Evolutionary conservation across 2,888 invertebrate species (phyloP).

Genomic region (Trissoscelio sp.): DNA sequence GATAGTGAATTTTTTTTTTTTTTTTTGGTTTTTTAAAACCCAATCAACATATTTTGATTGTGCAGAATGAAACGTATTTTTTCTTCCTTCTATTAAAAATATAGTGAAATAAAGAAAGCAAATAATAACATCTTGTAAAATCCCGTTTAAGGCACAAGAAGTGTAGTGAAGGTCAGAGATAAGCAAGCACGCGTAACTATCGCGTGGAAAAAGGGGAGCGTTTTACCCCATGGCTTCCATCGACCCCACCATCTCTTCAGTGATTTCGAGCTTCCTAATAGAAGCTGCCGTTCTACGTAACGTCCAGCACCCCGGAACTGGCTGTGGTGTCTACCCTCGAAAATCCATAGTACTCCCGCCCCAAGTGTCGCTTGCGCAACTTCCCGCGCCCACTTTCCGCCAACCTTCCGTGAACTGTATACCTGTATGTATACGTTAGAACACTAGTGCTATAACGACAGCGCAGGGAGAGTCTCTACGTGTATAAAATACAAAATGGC

Average conservation of each 20-base stretch:
- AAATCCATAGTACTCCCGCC: conserved; percentile 83
- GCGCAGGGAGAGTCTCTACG: conserved; percentile 71
- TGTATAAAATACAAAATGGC: conserved; percentile 76
- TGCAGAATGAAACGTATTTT: too few species aligned
- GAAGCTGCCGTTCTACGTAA: conserved; percentile 70
- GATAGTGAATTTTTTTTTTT: too few species aligned
- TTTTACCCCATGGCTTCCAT: conserved; percentile 45
- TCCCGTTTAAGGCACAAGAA: conserved; percentile 11
- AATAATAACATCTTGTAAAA: conserved; percentile 8
- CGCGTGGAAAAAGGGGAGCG: conserved; percentile 6
- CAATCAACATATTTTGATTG: too few species aligned
- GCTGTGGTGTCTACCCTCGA: conserved; percentile 80
- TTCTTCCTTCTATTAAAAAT: too few species aligned
- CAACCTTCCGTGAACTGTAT: conserved; percentile 50
- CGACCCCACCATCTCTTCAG: conserved; percentile 43
- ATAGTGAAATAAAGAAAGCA: background rate
- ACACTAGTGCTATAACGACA: conserved; percentile 62
- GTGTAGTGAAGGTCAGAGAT: conserved; percentile 55
- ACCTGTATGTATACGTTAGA: background rate
- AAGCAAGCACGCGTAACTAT: conserved; percentile 43
- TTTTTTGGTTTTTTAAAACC: too few species aligned
- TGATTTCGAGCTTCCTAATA: conserved; percentile 66
- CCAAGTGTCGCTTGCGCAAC: conserved; percentile 80
- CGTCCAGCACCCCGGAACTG: conserved; percentile 81
- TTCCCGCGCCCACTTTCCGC: conserved; percentile 66